Conservation (phyloP, 2,888 invertebrate genomes). For the Uloborus plumipes region DNA sequence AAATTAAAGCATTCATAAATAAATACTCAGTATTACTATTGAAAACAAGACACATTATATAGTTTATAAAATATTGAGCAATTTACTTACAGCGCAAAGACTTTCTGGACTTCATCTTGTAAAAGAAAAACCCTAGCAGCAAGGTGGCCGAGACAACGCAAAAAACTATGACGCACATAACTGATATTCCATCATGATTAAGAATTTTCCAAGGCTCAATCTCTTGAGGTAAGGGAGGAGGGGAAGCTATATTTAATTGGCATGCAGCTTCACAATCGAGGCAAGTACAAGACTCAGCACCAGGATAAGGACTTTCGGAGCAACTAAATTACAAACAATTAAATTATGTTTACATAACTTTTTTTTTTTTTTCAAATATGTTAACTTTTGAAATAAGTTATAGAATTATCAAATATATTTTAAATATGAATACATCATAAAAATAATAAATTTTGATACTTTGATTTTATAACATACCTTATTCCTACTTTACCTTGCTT, state of each 20-base stretch:
- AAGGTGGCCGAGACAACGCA: constrained; percentile 81
- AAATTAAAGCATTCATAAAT: no score
- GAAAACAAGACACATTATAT: no score
- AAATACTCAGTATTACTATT: no score
- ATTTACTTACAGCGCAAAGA: constrained; percentile 49
- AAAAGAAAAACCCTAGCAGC: constrained; percentile 74
- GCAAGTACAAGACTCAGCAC: constrained; percentile 73
- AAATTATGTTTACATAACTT: no score
- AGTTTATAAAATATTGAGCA: no score
- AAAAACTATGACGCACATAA: constrained; percentile 84
- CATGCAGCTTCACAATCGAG: constrained; percentile 75
- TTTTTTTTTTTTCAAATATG: no score
- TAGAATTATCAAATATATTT: no score
- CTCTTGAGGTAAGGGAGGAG: constrained; percentile 44
- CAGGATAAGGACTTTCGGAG: constrained; percentile 78
- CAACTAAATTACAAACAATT: constrained; percentile 54
- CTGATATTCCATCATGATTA: constrained; percentile 82
- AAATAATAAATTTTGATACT: no score
- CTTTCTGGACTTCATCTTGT: constrained; percentile 34
- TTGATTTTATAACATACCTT: no score
- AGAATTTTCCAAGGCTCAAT: constrained; percentile 72
- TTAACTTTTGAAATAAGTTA: no score
- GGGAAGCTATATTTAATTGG: constrained; percentile 44
- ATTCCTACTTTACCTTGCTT: no score
- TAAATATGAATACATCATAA: no score